Evolutionary conservation across 92 coral and sea anemone genomes (phyloP).

Genomic region (Heteractis magnifica): DNA sequence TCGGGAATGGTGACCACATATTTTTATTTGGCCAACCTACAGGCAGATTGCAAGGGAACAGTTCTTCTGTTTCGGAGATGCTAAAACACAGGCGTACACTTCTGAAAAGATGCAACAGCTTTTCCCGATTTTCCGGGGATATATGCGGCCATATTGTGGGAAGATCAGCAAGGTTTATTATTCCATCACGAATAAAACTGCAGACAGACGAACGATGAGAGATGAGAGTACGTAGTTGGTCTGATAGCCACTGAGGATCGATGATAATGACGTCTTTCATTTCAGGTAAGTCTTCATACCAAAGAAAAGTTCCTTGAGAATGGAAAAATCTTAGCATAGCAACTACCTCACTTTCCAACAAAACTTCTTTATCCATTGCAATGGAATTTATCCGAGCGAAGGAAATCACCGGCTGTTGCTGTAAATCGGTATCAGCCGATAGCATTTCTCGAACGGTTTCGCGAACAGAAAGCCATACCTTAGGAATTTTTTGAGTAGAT

Average conservation of each 20-base stretch:
- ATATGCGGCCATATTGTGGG: constrained; percentile 19
- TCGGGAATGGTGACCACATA: constrained; percentile 41
- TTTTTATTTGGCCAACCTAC: constrained; percentile 53
- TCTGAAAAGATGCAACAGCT: constrained; percentile 21
- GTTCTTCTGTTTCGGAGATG: constrained; percentile 25
- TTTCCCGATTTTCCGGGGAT: constrained; percentile 5
- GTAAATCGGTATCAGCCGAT: background rate
- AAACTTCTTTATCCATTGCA: background rate
- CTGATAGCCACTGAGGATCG: constrained; percentile 43
- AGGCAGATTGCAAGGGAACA: constrained; percentile 46
- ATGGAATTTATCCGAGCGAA: background rate
- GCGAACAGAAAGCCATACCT: constrained; percentile 21
- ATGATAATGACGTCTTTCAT: constrained; percentile 29
- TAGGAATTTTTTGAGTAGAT: constrained; percentile 14
- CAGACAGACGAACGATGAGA: constrained; percentile 10
- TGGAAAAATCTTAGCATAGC: constrained; percentile 35
- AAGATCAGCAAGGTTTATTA: constrained; percentile 9
- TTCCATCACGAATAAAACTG: constrained; percentile 18
- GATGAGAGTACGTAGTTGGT: constrained; percentile 30
- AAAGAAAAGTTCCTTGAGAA: constrained; percentile 36
- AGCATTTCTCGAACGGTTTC: background rate
- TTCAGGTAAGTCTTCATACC: constrained; percentile 41
- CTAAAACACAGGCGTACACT: constrained; percentile 31
- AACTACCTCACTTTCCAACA: background rate
- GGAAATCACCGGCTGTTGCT: constrained; percentile 24